A percentile compares a stretch with the other conserved stretches of the same genome.
phyloP scores from a whole-genome alignment of 2,113 vertebrate genomes.

The Hypanus sabinus region DNA sequence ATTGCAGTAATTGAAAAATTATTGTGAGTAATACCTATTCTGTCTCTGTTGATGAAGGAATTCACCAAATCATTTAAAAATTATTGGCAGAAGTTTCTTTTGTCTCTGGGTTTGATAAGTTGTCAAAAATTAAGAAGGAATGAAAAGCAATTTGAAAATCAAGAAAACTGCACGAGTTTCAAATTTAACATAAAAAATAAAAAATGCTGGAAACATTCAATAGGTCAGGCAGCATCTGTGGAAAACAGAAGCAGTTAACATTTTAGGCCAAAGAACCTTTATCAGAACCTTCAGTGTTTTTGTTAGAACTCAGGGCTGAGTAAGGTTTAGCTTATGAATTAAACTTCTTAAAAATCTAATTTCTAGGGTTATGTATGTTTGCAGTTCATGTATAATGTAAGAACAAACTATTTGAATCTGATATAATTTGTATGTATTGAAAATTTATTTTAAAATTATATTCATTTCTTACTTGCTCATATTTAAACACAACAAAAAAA shows the following conservation, averaged over 20 bases:
- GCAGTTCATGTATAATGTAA: too few species aligned
- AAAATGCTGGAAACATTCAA: too few species aligned
- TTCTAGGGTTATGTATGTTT: not conserved
- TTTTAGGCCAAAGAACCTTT: too few species aligned
- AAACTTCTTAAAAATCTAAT: not conserved
- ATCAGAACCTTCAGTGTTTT: too few species aligned
- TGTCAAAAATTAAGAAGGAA: not conserved
- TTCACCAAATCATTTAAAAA: not conserved
- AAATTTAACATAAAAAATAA: too few species aligned
- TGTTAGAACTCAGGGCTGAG: not conserved
- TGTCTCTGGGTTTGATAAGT: not conserved
- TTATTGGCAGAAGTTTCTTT: not conserved
- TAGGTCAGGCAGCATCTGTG: too few species aligned
- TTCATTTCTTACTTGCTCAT: not conserved
- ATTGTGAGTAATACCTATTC: not conserved
- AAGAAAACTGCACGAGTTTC: too few species aligned
- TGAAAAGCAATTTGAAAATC: not conserved
- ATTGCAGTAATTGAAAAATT: not conserved
- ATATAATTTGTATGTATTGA: not conserved
- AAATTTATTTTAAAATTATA: not conserved
- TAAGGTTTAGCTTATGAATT: not conserved
- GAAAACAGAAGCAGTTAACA: too few species aligned
- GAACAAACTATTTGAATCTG: not conserved
- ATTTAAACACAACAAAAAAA: not conserved
- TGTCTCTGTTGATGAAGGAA: not conserved